Evolutionary conservation across 1,140 invertebrate species (phyloP).

Genomic region (Pachypeltis micranthus): DNA sequence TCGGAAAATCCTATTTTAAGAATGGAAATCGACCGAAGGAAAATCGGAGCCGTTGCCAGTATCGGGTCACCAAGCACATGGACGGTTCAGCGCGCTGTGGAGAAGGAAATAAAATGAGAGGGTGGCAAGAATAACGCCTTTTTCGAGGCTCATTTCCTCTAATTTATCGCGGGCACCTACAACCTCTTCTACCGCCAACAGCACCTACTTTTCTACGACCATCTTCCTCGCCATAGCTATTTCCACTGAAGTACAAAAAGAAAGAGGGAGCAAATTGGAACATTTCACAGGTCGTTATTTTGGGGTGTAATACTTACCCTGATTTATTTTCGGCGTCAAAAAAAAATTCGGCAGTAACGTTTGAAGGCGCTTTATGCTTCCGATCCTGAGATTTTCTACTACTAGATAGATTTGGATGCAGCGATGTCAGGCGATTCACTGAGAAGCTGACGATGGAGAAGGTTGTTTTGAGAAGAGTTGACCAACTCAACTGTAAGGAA

Average conservation of each 20-base stretch:
- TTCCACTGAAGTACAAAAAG: too few species aligned
- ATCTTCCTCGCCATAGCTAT: neutral
- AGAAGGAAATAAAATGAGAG: neutral
- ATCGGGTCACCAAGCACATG: neutral
- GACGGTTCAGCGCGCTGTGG: neutral
- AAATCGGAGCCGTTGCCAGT: neutral
- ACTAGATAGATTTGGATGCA: too few species aligned
- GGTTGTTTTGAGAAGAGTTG: too few species aligned
- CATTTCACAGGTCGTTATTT: conserved; percentile 1
- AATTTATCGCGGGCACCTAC: neutral
- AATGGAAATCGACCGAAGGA: too few species aligned
- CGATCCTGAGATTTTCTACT: too few species aligned
- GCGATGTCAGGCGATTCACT: too few species aligned
- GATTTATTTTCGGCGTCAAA: neutral
- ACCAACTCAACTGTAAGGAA: too few species aligned
- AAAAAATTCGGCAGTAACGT: too few species aligned
- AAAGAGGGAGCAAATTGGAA: neutral
- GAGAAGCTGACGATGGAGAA: too few species aligned
- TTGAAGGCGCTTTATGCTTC: too few species aligned
- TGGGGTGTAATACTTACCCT: neutral
- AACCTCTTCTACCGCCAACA: neutral
- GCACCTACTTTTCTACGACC: neutral
- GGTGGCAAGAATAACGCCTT: neutral
- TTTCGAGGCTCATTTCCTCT: conserved; percentile 5
- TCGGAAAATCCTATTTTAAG: too few species aligned